Evolutionary conservation across 2,888 invertebrate genomes (phyloP), one percentile per base, ranked within the genome.

Genomic region (Limenitis arthemis): DNA sequence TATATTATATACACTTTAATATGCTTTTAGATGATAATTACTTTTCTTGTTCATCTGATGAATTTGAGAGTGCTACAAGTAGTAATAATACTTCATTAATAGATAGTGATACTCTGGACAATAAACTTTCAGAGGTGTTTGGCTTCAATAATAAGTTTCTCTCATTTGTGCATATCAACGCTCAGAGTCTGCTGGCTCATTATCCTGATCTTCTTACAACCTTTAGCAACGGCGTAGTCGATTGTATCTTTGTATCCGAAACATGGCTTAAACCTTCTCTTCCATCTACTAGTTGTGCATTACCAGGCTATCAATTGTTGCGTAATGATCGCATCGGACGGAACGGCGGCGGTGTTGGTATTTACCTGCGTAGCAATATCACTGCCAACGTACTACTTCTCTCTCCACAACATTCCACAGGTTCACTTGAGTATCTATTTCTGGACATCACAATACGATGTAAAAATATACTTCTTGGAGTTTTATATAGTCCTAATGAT

Each of bases 381-480:
- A 7, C 7, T 31, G 20, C 34, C 44, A 44, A 36, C 36, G 44
- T 44, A 6, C 28, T 44, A 1, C 28, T 28, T 28, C 28, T 7
- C 8, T 39, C 39, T 9, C 20, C 20, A 8, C 8, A 6, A 8
- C 39, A 28, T 8, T 9, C 39, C 8, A 20, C 20, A 20, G 39
- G 39, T 7, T 12, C 6, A 8, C 39, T 39, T 28, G 39, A 39
- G 9, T 39, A 39, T 11, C 9, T 39, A 5, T 39, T 39, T 8
- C 8, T 39, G 12, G 4, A 39, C 33, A 34, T 44, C 9, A 28
- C 20, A 5, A 7, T 44, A 12, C 33, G 34, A 8, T 40, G 44
- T 31, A 38, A 8, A 37, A 50, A 46, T 40, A 31, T 50, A 20
- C 36, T 50, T 12, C 8, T 44, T 1, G 50, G 50, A 1, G 34